These are phyloP conservation scores for Colinus virginianus DNA, from an alignment of 2,113 vertebrate genomes.

Conservation along the genomic window DNA sequence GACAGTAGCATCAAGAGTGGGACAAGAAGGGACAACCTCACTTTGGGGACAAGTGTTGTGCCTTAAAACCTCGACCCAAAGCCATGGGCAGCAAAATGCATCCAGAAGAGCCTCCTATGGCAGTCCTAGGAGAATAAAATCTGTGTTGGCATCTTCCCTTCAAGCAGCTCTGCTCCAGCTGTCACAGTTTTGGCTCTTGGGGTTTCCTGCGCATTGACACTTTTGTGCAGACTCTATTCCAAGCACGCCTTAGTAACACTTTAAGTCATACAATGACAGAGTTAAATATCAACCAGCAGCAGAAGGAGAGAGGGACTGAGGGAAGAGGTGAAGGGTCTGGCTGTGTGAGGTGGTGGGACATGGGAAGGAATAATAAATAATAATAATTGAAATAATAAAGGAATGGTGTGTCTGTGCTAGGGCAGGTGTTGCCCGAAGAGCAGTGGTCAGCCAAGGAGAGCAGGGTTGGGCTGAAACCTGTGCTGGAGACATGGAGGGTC, in stretches of 20 bases:
- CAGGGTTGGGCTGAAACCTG: neutral
- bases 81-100: neutral
- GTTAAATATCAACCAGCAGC: slow-evolving; percentile 9
- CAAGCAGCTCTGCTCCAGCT: neutral
- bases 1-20: neutral
- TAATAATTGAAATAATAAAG: neutral
- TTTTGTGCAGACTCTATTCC: neutral
- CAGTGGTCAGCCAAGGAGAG: neutral
- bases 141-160: neutral
- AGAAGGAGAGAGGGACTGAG: neutral
- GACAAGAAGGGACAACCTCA: neutral
- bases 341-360: neutral
- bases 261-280: neutral
- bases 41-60: neutral
- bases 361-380: too few species aligned
- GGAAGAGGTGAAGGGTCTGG: neutral
- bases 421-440: neutral
- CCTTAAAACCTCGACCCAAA: neutral
- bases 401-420: neutral
- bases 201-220: neutral
- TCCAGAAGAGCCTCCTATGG: neutral
- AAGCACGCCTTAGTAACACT: accelerated
- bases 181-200: neutral
- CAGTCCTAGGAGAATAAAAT: neutral
- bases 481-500: neutral